phyloP scores from a whole-genome alignment of 2,113 vertebrate species.

The Pluvianellus socialis region DNA sequence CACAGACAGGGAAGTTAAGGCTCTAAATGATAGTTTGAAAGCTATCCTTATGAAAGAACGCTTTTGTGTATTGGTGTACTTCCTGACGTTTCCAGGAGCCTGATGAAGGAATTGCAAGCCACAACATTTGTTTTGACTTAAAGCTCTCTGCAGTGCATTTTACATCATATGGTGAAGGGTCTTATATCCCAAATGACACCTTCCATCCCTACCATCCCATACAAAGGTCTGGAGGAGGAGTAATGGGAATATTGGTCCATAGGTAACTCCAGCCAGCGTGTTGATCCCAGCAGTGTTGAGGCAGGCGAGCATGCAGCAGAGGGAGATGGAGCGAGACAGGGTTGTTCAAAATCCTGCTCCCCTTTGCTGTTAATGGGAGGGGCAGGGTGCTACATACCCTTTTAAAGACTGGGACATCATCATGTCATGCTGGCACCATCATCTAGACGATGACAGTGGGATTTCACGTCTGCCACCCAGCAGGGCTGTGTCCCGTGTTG shows the following conservation, averaged over 20 bases:
- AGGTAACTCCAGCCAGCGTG: not conserved
- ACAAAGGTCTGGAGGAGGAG: not conserved
- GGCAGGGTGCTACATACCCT: not conserved
- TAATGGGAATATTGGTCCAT: accelerated
- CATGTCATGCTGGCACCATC: not conserved
- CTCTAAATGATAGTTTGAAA: not conserved
- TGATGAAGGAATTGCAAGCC: not conserved
- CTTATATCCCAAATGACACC: not conserved
- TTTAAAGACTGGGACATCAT: not conserved
- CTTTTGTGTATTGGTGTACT: not conserved
- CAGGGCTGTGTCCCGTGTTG: not conserved
- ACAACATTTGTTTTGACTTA: not conserved
- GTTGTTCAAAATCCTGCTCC: not conserved
- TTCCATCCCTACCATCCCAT: not conserved
- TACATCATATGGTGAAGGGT: not conserved
- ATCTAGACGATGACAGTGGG: not conserved
- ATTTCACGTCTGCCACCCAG: not conserved
- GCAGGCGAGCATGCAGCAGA: not conserved
- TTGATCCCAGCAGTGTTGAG: accelerated
- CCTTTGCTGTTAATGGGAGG: not conserved
- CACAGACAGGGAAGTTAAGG: not conserved
- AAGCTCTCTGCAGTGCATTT: not conserved
- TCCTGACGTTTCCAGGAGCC: not conserved
- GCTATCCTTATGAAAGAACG: not conserved
- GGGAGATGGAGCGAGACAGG: not conserved